A percentile compares a stretch with the other conserved stretches of the same genome.
These are phyloP conservation scores for Orthosia gothica DNA, from an alignment of 2,888 invertebrate species.

Conservation along the genomic window DNA sequence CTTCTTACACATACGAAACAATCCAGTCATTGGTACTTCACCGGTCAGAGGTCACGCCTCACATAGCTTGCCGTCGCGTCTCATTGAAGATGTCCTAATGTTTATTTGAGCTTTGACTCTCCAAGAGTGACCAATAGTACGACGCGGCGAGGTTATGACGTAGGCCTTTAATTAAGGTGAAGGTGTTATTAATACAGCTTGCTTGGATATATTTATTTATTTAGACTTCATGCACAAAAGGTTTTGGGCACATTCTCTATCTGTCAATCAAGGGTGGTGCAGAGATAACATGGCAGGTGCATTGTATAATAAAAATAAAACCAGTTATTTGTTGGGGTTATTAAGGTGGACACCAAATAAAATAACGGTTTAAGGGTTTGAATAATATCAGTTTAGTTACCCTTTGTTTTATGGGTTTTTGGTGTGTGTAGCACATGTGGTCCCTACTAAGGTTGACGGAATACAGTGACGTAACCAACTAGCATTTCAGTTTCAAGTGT, in stretches of 20 bases:
- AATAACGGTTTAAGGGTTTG: too few relatives aligned
- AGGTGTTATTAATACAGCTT: constrained; percentile 5
- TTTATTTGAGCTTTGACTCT: constrained; percentile 11
- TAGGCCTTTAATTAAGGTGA: constrained; percentile 16
- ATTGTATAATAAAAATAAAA: neutral
- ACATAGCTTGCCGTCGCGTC: neutral
- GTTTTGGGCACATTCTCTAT: too few relatives aligned
- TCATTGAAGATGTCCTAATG: constrained; percentile 25
- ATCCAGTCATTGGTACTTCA: neutral
- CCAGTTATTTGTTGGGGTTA: too few relatives aligned
- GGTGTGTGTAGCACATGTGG: too few relatives aligned
- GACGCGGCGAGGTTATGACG: neutral
- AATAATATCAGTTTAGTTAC: too few relatives aligned
- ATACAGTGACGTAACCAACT: too few relatives aligned
- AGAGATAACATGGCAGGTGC: too few relatives aligned
- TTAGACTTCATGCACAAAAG: neutral
- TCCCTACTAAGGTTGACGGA: too few relatives aligned
- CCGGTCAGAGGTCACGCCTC: constrained; percentile 25
- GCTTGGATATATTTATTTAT: neutral
- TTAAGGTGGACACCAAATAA: too few relatives aligned
- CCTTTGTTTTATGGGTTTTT: too few relatives aligned
- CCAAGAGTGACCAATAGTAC: neutral
- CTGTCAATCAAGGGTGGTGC: too few relatives aligned
- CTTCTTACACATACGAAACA: neutral
- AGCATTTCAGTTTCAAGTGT: too few relatives aligned